These are phyloP conservation scores for Cyprinodon brontotheroides DNA, from an alignment of 2,113 vertebrate species.

Conservation along the genomic window DNA sequence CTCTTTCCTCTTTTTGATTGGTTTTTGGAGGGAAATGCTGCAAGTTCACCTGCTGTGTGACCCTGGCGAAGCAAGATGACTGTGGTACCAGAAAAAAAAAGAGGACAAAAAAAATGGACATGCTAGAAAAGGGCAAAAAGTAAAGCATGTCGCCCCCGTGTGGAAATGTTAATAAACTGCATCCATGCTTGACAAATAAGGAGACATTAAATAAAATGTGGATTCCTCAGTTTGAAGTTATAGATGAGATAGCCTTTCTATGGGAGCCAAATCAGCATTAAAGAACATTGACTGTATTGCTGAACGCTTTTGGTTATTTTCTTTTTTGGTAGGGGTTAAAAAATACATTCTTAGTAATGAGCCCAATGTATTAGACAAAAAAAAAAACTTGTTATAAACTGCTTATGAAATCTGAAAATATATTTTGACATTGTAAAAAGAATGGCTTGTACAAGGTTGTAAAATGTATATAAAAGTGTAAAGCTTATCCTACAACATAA, in stretches of 20 bases:
- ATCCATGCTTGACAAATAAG: slow-evolving; percentile 31
- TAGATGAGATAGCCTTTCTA: slow-evolving; percentile 30
- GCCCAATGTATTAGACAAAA: slow-evolving; percentile 7
- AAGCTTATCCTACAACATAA: slow-evolving; percentile 60
- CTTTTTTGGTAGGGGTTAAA: slow-evolving; percentile 11
- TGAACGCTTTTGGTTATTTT: background rate
- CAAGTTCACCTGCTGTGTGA: slow-evolving; percentile 29
- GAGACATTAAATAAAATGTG: slow-evolving; percentile 1
- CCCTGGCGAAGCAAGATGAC: slow-evolving; percentile 28
- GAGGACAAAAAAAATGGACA: background rate
- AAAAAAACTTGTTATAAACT: slow-evolving; percentile 67
- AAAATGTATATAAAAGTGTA: slow-evolving; percentile 60
- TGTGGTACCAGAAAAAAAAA: slow-evolving; percentile 5
- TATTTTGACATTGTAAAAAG: slow-evolving; percentile 56
- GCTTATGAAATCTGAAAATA: slow-evolving; percentile 41
- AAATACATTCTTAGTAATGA: slow-evolving; percentile 29
- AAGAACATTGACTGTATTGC: slow-evolving; percentile 12
- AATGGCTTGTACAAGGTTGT: slow-evolving; percentile 29
- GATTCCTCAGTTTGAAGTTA: slow-evolving; percentile 21
- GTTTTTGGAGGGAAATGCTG: slow-evolving; percentile 57
- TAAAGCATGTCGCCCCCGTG: slow-evolving; percentile 55
- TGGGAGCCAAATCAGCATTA: slow-evolving; percentile 60
- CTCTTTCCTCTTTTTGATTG: slow-evolving; percentile 55
- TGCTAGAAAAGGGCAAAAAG: background rate
- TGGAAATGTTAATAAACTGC: slow-evolving; percentile 47